Conservation (phyloP, 2,888 invertebrate species). For the Lordiphosa fenestrarum region DNA sequence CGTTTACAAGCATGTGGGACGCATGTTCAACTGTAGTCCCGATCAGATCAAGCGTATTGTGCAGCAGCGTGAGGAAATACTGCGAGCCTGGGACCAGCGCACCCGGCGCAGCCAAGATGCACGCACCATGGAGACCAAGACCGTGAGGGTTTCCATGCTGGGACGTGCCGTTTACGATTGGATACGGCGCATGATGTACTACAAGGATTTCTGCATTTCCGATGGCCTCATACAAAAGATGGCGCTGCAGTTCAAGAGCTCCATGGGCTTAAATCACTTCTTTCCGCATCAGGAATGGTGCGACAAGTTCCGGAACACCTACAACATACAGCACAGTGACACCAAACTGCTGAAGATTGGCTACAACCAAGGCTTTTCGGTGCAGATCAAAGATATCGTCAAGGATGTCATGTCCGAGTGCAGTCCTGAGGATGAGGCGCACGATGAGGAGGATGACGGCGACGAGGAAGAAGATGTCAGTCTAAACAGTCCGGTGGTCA, state of each 20-base stretch:
- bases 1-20: conserved; percentile 78
- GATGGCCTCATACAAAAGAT: conserved; percentile 78
- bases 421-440: conserved; percentile 30
- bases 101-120: conserved; percentile 72
- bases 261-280: conserved; percentile 74
- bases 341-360: conserved; percentile 73
- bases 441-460: not conserved
- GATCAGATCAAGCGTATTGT: conserved; percentile 79
- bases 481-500: conserved; percentile 21
- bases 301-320: conserved; percentile 74
- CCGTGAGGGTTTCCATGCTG: conserved; percentile 75
- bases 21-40: conserved; percentile 78
- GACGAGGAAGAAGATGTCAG: conserved; percentile 35
- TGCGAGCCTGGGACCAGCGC: conserved; percentile 78
- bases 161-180: conserved; percentile 78
- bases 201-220: conserved; percentile 76
- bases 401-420: conserved; percentile 71
- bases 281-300: conserved; percentile 78
- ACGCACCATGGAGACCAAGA: conserved; percentile 72
- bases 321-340: conserved; percentile 69
- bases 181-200: conserved; percentile 79
- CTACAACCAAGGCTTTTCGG: conserved; percentile 74
- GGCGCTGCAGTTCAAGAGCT: conserved; percentile 77
- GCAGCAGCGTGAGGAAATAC: conserved; percentile 72
- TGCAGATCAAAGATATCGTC: conserved; percentile 77